These are phyloP conservation scores for Potamarius usumacintae DNA, from an alignment of 2,113 vertebrate species.

Conservation along the genomic window DNA sequence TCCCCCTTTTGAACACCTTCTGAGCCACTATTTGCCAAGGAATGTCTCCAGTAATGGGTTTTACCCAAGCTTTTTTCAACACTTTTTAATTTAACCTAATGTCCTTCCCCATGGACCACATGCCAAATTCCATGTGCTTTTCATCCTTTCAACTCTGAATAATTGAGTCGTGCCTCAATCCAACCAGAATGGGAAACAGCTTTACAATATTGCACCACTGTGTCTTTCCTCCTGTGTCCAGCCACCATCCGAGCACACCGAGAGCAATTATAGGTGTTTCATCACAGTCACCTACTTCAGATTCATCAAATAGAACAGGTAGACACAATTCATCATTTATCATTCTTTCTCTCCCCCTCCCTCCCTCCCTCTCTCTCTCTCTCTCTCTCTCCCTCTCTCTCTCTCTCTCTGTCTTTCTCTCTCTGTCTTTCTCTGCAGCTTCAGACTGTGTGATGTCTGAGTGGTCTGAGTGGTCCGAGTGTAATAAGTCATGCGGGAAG, in stretches of 20 bases:
- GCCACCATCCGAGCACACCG: too few relatives aligned
- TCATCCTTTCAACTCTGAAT: neutral
- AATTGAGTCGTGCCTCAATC: neutral
- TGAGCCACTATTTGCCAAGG: neutral
- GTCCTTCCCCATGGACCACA: neutral
- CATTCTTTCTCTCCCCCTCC: neutral
- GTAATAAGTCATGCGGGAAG: constrained; percentile 96
- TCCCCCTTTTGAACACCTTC: neutral
- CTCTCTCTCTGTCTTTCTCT: neutral
- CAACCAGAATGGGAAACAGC: neutral
- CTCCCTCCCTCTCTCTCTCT: neutral
- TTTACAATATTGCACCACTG: neutral
- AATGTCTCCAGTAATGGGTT: neutral
- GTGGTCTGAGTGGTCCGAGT: constrained; percentile 97
- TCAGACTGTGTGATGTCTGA: constrained; percentile 88
- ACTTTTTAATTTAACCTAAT: neutral
- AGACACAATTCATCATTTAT: neutral
- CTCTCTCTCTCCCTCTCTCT: neutral
- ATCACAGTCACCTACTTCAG: neutral
- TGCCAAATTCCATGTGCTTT: neutral
- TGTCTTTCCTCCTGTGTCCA: neutral
- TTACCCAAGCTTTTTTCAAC: neutral
- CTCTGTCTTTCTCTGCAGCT: constrained; percentile 68
- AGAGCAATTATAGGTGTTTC: neutral
- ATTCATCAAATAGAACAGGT: neutral